Evolutionary conservation across 2,113 vertebrate genomes (phyloP), one percentile per base, ranked within the genome.

Genomic region (Parus major): DNA sequence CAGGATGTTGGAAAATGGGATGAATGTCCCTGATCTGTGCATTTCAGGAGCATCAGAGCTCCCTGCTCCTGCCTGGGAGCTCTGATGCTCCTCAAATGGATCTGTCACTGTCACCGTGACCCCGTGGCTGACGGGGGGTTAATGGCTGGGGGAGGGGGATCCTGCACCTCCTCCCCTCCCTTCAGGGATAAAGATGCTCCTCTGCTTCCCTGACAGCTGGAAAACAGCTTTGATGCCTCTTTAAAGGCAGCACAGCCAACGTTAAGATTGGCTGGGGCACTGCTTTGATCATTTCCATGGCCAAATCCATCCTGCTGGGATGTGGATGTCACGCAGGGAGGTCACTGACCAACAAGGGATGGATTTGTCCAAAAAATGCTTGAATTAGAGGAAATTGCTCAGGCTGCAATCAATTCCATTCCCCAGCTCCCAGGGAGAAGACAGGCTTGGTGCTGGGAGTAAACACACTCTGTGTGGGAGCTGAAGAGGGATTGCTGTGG

Each of bases 271-370:
- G 60, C 50, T 18, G 10, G 20, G 64, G 63, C 5, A 1, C 44
- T 66, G 87, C 35, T 57, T n/a, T 57, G 39, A 16, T 63, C 44
- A 1, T 25, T 57, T 1, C 41, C 11, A 16, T 1, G 0, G 29
- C 63, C 76, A 15, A 28, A 60, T 12, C 63, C 35, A 2, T 3
- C 92, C 84, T 5, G 23, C 81, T 39, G 87, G 81, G 72, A 31
- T 3, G n/a, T 5, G 18, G 72, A 5, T 0, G 3, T 56, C 80
- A 33, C 7, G 0, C 4, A 0, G 0, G 76, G 77, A 69, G 49
- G 72, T 69, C 17, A 5, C 57, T 10, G 84, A 61, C 50, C 77
- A 28, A 2, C 24, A 10, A 31, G 72, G 64, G 77, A 12, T 22
- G 84, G 84, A 28, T 52, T 41, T 72, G 55, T 39, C 80, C 21